Conservation (phyloP, 1,140 invertebrate genomes). For the Eufriesea mexicana region DNA sequence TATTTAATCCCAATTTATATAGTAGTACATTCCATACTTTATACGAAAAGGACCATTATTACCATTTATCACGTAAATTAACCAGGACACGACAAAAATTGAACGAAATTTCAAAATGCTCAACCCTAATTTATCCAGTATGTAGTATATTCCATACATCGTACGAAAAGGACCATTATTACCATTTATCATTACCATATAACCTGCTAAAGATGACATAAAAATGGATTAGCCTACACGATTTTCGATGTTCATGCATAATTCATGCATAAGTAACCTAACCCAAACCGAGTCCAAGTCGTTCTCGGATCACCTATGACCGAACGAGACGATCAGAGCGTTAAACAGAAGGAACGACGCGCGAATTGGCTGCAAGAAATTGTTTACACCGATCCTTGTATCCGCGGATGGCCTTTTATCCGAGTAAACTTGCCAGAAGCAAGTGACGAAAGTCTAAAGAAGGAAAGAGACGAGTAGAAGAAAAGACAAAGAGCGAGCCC, state of each 20-base stretch:
- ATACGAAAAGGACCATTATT: no score
- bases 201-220: no score
- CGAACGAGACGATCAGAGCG: background rate
- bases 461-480: slow-evolving; percentile 38
- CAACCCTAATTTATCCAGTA: no score
- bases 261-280: background rate
- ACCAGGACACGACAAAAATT: no score
- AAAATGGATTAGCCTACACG: background rate
- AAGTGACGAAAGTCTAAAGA: background rate
- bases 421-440: slow-evolving; percentile 13
- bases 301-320: background rate
- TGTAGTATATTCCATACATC: no score
- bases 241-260: no score
- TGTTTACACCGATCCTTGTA: slow-evolving; percentile 1
- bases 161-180: no score
- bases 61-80: no score
- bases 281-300: background rate
- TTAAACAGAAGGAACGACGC: background rate
- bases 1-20: no score
- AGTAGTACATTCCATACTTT: no score
- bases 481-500: slow-evolving; percentile 35
- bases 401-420: background rate
- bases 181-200: no score
- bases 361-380: background rate
- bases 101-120: no score